Conservation (phyloP, 2,113 vertebrate species). For the Labeo rohita region DNA sequence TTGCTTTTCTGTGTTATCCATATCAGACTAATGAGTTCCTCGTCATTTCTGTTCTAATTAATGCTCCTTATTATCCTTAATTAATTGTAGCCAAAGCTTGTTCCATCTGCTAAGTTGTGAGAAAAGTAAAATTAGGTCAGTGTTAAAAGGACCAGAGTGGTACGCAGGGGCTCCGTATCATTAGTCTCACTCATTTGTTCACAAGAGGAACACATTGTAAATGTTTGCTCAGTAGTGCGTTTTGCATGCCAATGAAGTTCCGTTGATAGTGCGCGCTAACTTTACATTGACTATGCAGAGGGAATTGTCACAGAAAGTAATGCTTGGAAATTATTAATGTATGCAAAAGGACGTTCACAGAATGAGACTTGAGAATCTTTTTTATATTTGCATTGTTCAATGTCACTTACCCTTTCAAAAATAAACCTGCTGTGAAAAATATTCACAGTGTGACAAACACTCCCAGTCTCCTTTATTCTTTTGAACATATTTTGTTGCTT, state of each 20-base stretch:
- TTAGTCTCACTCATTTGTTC: slow-evolving; percentile 65
- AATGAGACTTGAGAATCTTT: neutral
- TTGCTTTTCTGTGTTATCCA: slow-evolving; percentile 70
- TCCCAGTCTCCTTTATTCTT: neutral
- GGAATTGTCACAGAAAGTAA: neutral
- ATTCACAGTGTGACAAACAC: neutral
- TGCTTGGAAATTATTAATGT: neutral
- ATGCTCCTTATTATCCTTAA: slow-evolving; percentile 77
- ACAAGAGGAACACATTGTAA: slow-evolving; percentile 57
- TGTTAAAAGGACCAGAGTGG: slow-evolving; percentile 61
- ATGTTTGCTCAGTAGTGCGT: slow-evolving; percentile 64
- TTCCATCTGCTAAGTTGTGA: slow-evolving; percentile 68
- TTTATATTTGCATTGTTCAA: neutral
- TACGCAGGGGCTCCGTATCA: slow-evolving; percentile 31
- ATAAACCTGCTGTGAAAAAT: neutral
- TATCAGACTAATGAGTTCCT: slow-evolving; percentile 73
- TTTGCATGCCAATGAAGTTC: slow-evolving; percentile 62
- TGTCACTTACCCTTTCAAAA: neutral
- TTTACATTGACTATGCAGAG: neutral
- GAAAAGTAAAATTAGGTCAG: slow-evolving; percentile 71
- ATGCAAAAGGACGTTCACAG: neutral
- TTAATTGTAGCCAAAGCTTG: slow-evolving; percentile 77
- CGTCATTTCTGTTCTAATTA: slow-evolving; percentile 76
- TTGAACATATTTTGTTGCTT: neutral
- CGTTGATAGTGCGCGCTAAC: neutral